Evolutionary conservation across 2,113 vertebrate species (phyloP), one percentile per base, ranked within the genome.

Genomic region (Rhegmatorhina hoffmannsi): DNA sequence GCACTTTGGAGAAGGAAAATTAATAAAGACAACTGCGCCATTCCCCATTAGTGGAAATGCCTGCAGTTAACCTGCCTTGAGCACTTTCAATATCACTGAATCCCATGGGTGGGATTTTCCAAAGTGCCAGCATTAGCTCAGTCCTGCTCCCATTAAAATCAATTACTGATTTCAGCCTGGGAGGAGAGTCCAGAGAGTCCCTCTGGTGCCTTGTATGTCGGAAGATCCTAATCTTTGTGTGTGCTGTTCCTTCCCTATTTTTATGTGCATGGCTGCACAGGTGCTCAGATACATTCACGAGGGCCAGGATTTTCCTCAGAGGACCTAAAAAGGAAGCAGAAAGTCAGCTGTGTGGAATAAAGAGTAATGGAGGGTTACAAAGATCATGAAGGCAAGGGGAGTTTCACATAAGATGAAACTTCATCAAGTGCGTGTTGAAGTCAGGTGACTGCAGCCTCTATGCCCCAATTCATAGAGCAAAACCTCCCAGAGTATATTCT

Each of bases 41-140:
- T 84, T 92, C 49, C 79, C 44, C 56, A 88, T 93, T 93, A 94
- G 68, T 74, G 69, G 60, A 88, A 96, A 92, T 67, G 85, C 72
- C 93, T 31, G 47, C 76, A 81, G 73, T 88, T 95, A 93, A 75
- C 90, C 68, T 94, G 88, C 90, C 82, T 83, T 75, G 21, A 70
- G 91, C 88, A 92, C 79, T 95, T 95, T 88, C 70, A 83, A 2
- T 88, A 93, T 80, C 78, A 86, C 56, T n/a, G 63, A 95, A 90
- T 95, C 92, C 94, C 92, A 50, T 90, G 96, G 82, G 94, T 88
- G 83, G 85, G 85, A 94, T 96, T 93, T 96, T 96, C 94, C 88
- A 91, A 83, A 96, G 89, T 81, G 75, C 82, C 88, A 91, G 72
- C 75, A 90, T 94, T 95, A 93, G 80, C 90, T 90, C 79, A 88